phyloP scores from a whole-genome alignment of 2,113 vertebrate genomes.

The Menidia beryllina region DNA sequence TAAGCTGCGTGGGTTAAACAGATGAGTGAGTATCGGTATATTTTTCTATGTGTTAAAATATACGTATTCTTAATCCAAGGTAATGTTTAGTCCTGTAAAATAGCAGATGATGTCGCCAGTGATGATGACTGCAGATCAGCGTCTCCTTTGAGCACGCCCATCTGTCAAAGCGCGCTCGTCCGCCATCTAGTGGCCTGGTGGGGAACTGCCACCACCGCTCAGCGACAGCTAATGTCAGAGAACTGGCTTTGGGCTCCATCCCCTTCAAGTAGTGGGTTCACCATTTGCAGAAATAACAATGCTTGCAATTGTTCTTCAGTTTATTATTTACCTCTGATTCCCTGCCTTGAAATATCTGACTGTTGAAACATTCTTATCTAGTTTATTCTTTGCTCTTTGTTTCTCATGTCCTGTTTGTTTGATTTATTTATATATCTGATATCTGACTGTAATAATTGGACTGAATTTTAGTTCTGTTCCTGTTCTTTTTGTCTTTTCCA shows the following conservation, averaged over 20 bases:
- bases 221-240: neutral
- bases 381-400: too few relatives aligned
- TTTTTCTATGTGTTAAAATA: neutral
- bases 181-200: constrained; percentile 51
- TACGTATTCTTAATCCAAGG: neutral
- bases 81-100: neutral
- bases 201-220: neutral
- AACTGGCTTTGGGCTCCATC: too few relatives aligned
- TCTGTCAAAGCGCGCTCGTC: neutral
- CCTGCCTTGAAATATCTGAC: too few relatives aligned
- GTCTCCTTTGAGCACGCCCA: neutral
- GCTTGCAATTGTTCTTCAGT: neutral
- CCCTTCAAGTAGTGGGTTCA: too few relatives aligned
- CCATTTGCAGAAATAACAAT: neutral
- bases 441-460: too few relatives aligned
- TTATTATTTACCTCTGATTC: neutral
- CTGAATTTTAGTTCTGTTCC: too few relatives aligned
- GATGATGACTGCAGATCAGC: constrained; percentile 12
- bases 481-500: too few relatives aligned
- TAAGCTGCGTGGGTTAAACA: neutral
- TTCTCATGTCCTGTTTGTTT: too few relatives aligned
- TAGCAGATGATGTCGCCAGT: neutral
- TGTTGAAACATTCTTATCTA: too few relatives aligned
- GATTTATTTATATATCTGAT: too few relatives aligned
- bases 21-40: neutral